A percentile compares a stretch with the other conserved stretches of the same genome.
Evolutionary conservation across 92 coral and sea anemone species (phyloP).

Genomic region (Porites cylindrica): DNA sequence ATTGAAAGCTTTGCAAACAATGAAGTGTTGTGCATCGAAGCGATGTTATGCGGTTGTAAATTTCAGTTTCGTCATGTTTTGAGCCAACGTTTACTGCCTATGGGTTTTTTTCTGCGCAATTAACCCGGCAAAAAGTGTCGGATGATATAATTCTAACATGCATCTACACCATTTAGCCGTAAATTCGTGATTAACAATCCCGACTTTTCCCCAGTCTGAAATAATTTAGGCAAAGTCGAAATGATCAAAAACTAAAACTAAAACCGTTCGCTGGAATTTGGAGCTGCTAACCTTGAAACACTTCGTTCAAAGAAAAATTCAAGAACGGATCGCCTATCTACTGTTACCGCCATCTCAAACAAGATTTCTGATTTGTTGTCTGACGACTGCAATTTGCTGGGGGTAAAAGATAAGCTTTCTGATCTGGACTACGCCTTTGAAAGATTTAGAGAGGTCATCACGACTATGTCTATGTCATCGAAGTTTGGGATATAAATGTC

Average conservation of each 20-base stretch:
- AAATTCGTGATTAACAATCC: too few relatives aligned
- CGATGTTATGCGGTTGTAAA: too few relatives aligned
- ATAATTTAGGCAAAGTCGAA: too few relatives aligned
- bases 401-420: background rate
- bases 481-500: background rate
- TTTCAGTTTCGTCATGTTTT: too few relatives aligned
- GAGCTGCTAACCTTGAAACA: background rate
- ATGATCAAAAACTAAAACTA: background rate
- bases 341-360: background rate
- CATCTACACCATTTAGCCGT: too few relatives aligned
- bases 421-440: background rate
- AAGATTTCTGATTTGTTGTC: background rate
- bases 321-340: background rate
- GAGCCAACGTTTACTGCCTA: too few relatives aligned
- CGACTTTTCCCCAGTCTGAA: too few relatives aligned
- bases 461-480: background rate
- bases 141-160: too few relatives aligned
- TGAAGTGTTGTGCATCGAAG: too few relatives aligned
- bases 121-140: too few relatives aligned
- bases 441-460: background rate
- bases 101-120: too few relatives aligned
- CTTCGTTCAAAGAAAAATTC: constrained; percentile 7
- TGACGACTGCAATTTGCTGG: background rate
- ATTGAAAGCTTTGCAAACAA: too few relatives aligned
- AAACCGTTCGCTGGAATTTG: background rate